Conservation (phyloP, 92 coral and sea anemone genomes). For the Muricea muricata region DNA sequence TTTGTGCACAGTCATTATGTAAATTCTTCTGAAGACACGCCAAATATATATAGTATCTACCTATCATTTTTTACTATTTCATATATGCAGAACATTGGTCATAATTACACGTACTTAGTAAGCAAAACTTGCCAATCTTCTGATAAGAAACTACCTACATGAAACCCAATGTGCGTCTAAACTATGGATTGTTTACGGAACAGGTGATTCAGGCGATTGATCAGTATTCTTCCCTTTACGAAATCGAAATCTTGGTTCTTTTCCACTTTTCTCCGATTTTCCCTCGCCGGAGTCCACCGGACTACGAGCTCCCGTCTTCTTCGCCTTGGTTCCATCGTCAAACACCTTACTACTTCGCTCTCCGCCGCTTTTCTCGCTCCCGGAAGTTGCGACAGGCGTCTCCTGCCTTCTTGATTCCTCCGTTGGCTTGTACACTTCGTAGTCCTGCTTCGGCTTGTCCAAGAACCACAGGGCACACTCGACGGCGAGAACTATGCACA, state of each 20-base stretch:
- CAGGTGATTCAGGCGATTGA: not conserved
- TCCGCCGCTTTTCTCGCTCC: not conserved
- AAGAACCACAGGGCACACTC: conserved; percentile 17
- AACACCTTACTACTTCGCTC: not conserved
- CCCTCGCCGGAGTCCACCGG: not conserved
- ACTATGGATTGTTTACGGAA: not conserved
- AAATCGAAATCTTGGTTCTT: conserved; percentile 33
- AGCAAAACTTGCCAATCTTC: no score
- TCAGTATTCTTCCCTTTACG: not conserved
- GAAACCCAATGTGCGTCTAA: no score
- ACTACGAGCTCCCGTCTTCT: not conserved
- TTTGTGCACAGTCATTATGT: no score
- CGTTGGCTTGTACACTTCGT: conserved; percentile 27
- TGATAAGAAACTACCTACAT: no score
- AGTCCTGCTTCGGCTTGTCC: conserved; percentile 26
- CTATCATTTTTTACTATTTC: no score
- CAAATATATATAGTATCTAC: no score
- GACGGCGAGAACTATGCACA: conserved; percentile 1
- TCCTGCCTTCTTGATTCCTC: not conserved
- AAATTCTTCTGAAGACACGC: no score
- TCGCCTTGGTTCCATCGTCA: not conserved
- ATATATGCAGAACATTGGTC: no score
- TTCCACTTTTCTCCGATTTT: conserved; percentile 23
- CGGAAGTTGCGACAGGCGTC: not conserved
- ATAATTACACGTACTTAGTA: no score